Base-by-base conservation (phyloP, 2,113 vertebrate genomes). In the Sceloporus undulatus region DNA sequence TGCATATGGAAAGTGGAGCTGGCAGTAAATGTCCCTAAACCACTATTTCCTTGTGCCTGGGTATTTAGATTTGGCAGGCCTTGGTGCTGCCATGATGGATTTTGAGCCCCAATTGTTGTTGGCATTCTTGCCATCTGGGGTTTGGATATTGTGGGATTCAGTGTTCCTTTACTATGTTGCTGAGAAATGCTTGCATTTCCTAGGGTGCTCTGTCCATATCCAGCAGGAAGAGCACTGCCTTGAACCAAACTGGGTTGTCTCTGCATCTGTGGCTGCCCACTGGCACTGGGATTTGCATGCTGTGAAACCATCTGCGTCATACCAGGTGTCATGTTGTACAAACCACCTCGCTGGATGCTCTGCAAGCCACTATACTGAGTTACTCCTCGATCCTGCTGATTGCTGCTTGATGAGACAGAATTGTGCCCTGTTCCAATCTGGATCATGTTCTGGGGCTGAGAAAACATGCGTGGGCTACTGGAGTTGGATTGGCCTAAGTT, bases 391-490 rank as follows among this genome's bases (percentile, higher is more conserved):
- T 99, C 99, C 54, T 97, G 96, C 90, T 98, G 98, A 85, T 93
- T 94, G 25, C 96, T 96, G 9, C 95, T 92, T 0, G 99, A 92
- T 10, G 98, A 94, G 25, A 97, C 98, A 0, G 97, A 91, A 1
- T 91, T 88, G 81, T 98, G 98, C 0, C 96, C 97, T 79, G 97
- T 94, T 73, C 94, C 98, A 95, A 99, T 97, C 77, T 97, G 97
- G 95, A 99, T 97, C 96, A 99, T 97, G 87, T 94, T 96, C 91
- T 98, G 98, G 21, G 96, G 94, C 94, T 98, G 98, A 85, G 98
- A 89, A 95, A 99, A 99, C 96, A 98, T 98, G 18, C 98, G 97
- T 70, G 98, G 98, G 42, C 97, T 95, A 0, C 95, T 95, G 0
- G 98, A 95, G 92, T 92, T 96, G 21, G 98, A 96, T 9, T 97